A percentile compares a stretch with the other conserved stretches of the same genome.
phyloP scores from a whole-genome alignment of 1,140 invertebrate species.

The Battus philenor region DNA sequence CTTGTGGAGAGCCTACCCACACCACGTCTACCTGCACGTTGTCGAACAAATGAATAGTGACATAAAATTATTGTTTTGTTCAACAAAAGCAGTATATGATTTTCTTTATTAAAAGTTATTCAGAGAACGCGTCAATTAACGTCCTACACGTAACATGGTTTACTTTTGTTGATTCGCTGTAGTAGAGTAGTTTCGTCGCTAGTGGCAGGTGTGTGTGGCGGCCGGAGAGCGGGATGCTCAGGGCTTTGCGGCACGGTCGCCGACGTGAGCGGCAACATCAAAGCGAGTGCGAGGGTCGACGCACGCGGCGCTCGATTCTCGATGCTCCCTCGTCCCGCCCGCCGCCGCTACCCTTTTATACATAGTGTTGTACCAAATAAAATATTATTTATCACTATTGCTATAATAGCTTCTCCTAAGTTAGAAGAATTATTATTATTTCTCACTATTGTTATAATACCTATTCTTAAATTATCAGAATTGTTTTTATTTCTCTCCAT shows the following conservation, averaged over 20 bases:
- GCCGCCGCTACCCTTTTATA: slow-evolving; percentile 2
- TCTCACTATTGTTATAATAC: not conserved
- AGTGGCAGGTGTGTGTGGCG: slow-evolving; percentile 45
- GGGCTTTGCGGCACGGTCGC: slow-evolving; percentile 44
- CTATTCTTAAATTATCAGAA: not conserved
- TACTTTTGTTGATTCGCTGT: no score
- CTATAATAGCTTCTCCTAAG: no score
- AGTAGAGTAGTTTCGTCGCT: slow-evolving; percentile 12
- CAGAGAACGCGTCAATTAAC: no score
- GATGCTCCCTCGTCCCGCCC: slow-evolving; percentile 35
- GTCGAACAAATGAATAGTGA: no score
- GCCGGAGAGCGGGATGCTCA: slow-evolving; percentile 41
- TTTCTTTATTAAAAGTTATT: no score
- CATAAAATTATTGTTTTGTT: no score
- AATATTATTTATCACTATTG: slow-evolving; percentile 2
- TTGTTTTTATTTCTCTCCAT: not conserved
- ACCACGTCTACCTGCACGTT: no score
- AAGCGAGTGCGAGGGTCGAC: slow-evolving; percentile 61
- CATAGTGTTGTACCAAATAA: slow-evolving; percentile 5
- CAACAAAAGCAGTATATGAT: no score
- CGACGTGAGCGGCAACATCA: slow-evolving; percentile 56
- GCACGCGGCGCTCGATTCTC: slow-evolving; percentile 59
- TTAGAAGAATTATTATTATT: not conserved
- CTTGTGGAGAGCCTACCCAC: no score
- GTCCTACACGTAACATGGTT: no score